Evolutionary conservation across 1,140 invertebrate genomes (phyloP), one percentile per base, ranked within the genome.

Genomic region (Rhopalosiphum maidis): DNA sequence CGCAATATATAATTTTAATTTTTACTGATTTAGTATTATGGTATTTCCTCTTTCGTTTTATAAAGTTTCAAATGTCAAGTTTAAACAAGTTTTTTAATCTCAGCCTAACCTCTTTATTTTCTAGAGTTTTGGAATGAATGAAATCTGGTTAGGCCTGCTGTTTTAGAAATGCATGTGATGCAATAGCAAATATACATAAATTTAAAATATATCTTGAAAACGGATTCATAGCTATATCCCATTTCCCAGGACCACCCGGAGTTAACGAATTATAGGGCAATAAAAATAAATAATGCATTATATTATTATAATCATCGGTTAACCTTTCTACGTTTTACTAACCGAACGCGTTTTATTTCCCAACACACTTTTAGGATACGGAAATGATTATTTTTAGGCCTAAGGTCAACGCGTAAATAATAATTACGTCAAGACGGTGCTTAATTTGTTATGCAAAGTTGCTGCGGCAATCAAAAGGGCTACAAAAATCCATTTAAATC

Each of bases 221-320:
- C 48, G 21, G 46, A 89, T 89, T 54, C 46, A 25, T 37, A 15
- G 35, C 35, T 41, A 41, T 89, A 89, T 89, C 35, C 46, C 25
- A 89, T 55, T 41, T 41, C 21, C 15, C 15, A 21, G 51, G 88
- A 89, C 88, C 88, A 89, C 88, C 88, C 51, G 88, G 88, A 89
- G n/a, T 41, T n/a, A 30, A 55, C 46, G 35, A 55, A 89, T 54
- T 55, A 25, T 41, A 55, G 23, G 87, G 87, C 48, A 89, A 89
- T 89, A 55, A 89, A 55, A 89, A 89, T 89, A 89, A 89, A 89
- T 89, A 89, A 89, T 37, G 48, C 43, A 41, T 87, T 87, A 88
- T 54, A 89, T 89, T 54, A 51, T 89, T 54, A 51, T 89, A 54
- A 35, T 54, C 48, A 54, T 35, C n/a, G 35, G 48, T 54, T 89